phyloP scores from a whole-genome alignment of 2,888 invertebrate species.

The Bursaphelenchus okinawaensis region DNA sequence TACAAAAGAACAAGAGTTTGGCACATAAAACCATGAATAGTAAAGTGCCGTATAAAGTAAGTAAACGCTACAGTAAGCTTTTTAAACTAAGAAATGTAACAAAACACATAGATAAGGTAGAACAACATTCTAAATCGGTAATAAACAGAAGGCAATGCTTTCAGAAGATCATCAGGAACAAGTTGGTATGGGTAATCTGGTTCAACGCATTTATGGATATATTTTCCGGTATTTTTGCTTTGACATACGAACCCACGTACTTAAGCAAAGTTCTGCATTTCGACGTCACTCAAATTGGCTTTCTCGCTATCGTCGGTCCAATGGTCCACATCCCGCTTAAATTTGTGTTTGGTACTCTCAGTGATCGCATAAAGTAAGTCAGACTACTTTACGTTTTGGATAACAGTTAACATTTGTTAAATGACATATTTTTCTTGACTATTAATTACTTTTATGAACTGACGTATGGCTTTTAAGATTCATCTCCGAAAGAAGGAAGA shows the following conservation, averaged over 20 bases:
- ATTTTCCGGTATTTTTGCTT: slow-evolving; percentile 21
- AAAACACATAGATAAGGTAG: no score
- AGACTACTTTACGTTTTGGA: no score
- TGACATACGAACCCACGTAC: slow-evolving; percentile 26
- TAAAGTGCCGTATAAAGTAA: slow-evolving; percentile 21
- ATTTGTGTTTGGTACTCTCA: slow-evolving; percentile 22
- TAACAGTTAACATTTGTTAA: no score
- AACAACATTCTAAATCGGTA: no score
- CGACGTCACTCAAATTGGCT: slow-evolving; percentile 26
- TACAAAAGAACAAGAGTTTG: slow-evolving; percentile 16
- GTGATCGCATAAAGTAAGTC: slow-evolving; percentile 23
- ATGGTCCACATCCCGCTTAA: slow-evolving; percentile 30
- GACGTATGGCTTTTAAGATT: no score
- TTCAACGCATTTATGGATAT: slow-evolving; percentile 31
- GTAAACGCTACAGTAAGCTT: no score
- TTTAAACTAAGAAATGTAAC: no score
- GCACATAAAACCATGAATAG: slow-evolving; percentile 16
- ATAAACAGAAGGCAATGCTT: not conserved
- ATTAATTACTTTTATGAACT: no score
- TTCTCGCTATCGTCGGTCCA: slow-evolving; percentile 20
- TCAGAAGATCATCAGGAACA: slow-evolving; percentile 17
- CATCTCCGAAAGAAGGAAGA: slow-evolving; percentile 41
- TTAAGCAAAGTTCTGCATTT: slow-evolving; percentile 27
- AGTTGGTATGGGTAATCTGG: slow-evolving; percentile 25
- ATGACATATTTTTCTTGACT: no score